Conservation (phyloP, 2,797 vertebrate species). For the Apogon talboti region DNA sequence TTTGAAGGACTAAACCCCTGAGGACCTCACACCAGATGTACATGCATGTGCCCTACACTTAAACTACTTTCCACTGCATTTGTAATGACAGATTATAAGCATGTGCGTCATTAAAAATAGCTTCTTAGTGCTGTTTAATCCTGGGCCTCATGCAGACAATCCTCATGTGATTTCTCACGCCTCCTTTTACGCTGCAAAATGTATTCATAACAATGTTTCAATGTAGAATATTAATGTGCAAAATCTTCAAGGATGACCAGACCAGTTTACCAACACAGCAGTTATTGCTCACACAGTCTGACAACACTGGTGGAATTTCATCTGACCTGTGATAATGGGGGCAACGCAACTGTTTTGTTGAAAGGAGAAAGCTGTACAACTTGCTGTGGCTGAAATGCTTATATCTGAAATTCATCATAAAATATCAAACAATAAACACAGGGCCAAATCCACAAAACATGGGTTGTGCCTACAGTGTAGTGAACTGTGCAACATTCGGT, state of each 20-base stretch:
- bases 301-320: conserved; percentile 7
- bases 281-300: conserved; percentile 15
- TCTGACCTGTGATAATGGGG: conserved; percentile 8
- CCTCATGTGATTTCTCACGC: conserved; percentile 47
- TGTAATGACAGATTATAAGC: conserved; percentile 51
- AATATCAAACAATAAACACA: no score
- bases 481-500: no score
- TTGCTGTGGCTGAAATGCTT: no score
- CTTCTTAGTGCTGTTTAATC: conserved; percentile 51
- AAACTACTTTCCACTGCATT: conserved; percentile 27
- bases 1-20: conserved; percentile 1
- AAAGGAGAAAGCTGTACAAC: no score
- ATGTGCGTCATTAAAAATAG: conserved; percentile 52
- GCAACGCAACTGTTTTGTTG: no score
- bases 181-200: conserved; percentile 56
- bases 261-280: conserved; percentile 39
- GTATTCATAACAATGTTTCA: conserved; percentile 32
- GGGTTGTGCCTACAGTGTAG: no score
- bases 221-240: conserved; percentile 42
- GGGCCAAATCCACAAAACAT: no score
- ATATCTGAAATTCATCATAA: no score
- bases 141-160: conserved; percentile 41
- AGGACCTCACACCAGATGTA: background rate
- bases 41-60: background rate
- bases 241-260: conserved; percentile 43